These are phyloP conservation scores for Boloria selene DNA, from an alignment of 2,888 invertebrate genomes.

Conservation along the genomic window DNA sequence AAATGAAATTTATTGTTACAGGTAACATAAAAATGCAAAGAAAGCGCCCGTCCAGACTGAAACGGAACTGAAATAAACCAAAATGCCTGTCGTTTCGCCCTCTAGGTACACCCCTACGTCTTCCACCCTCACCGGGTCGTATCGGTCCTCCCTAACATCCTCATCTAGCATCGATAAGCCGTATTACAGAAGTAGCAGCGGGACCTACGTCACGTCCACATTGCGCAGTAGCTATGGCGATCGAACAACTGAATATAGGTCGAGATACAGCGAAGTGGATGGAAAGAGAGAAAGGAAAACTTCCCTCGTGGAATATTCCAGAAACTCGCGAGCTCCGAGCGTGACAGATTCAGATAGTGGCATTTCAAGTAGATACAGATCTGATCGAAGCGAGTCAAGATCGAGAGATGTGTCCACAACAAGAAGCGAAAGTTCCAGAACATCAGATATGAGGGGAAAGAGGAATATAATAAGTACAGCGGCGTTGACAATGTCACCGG, in stretches of 20 bases:
- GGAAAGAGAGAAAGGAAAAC: slow-evolving; percentile 71
- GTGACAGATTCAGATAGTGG: slow-evolving; percentile 76
- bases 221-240: slow-evolving; percentile 61
- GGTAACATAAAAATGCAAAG: slow-evolving; percentile 64
- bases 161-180: slow-evolving; percentile 80
- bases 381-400: slow-evolving; percentile 78
- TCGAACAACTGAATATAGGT: slow-evolving; percentile 66
- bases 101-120: slow-evolving; percentile 74
- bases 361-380: slow-evolving; percentile 59
- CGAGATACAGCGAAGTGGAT: slow-evolving; percentile 67
- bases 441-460: slow-evolving; percentile 66
- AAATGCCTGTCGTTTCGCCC: slow-evolving; percentile 83
- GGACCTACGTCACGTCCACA: slow-evolving; percentile 68
- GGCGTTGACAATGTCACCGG: slow-evolving; percentile 82
- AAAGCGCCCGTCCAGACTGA: slow-evolving; percentile 66
- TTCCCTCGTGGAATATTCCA: slow-evolving; percentile 65
- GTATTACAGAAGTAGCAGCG: slow-evolving; percentile 73
- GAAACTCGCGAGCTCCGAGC: slow-evolving; percentile 69
- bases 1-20: slow-evolving; percentile 49
- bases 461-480: slow-evolving; percentile 75
- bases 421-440: slow-evolving; percentile 79
- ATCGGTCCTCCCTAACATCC: slow-evolving; percentile 69
- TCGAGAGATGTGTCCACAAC: slow-evolving; percentile 80
- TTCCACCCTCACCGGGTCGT: slow-evolving; percentile 76
- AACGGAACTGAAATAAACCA: slow-evolving; percentile 49